phyloP scores from a whole-genome alignment of 2,113 vertebrate genomes.

The Pheucticus melanocephalus region DNA sequence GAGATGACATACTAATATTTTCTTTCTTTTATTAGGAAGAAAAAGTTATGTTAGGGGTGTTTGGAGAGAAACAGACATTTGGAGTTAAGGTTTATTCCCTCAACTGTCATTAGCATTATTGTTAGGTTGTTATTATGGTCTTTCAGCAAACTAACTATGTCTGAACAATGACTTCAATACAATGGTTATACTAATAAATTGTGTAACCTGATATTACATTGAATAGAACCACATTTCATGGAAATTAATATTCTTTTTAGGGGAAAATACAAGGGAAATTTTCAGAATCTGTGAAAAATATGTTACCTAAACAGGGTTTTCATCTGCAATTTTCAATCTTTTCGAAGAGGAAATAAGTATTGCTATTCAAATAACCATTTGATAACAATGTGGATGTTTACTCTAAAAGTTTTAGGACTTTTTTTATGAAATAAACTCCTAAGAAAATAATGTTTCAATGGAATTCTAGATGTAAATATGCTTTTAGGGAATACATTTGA shows the following conservation, averaged over 20 bases:
- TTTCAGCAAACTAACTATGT: neutral
- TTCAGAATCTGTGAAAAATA: neutral
- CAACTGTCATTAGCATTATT: neutral
- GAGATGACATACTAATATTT: neutral
- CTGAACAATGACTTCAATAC: neutral
- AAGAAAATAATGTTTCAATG: neutral
- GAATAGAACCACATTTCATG: neutral
- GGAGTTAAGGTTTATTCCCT: neutral
- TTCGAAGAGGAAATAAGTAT: neutral
- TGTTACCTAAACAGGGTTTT: neutral
- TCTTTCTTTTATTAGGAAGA: neutral
- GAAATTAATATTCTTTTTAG: neutral
- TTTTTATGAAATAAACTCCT: neutral
- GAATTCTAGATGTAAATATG: neutral
- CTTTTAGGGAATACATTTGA: neutral
- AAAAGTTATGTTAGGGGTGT: neutral
- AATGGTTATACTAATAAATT: neutral
- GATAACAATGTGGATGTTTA: neutral
- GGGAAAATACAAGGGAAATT: neutral
- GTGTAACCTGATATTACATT: neutral
- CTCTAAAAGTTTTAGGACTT: neutral
- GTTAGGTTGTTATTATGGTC: neutral
- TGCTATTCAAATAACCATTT: fast-evolving
- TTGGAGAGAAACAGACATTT: neutral
- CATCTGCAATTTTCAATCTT: neutral